Percentiles rank a stretch among this genome's conserved stretches.
phyloP scores from a whole-genome alignment of 2,113 vertebrate genomes.

The Fregetta grallaria region DNA sequence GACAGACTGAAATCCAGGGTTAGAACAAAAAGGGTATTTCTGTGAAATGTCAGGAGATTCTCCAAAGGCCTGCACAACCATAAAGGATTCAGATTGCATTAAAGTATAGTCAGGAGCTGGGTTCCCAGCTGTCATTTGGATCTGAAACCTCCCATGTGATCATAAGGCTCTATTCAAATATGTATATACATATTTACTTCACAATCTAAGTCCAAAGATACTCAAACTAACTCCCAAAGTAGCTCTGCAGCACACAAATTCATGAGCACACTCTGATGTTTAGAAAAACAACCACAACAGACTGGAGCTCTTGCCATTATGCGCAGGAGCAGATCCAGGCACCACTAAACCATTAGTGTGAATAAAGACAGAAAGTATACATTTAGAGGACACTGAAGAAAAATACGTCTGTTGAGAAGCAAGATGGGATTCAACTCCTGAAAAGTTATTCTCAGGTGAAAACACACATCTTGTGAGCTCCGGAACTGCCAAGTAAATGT shows the following conservation, averaged over 20 bases:
- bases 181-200: background rate
- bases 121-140: background rate
- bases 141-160: background rate
- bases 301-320: background rate
- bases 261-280: background rate
- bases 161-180: background rate
- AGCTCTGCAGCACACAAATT: background rate
- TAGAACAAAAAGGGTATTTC: background rate
- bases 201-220: background rate
- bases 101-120: background rate
- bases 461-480: background rate
- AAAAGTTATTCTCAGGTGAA: background rate
- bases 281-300: background rate
- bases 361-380: background rate
- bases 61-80: background rate
- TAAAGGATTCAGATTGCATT: background rate
- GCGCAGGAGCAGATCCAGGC: background rate
- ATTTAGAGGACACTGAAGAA: background rate
- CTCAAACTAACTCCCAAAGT: background rate
- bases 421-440: background rate
- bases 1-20: background rate
- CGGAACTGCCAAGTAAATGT: background rate
- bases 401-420: background rate
- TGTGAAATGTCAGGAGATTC: background rate
- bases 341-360: accelerated